phyloP scores from a whole-genome alignment of 30 jellyfish, hydroid and myxozoan genomes.

The Aurelia sp. region DNA sequence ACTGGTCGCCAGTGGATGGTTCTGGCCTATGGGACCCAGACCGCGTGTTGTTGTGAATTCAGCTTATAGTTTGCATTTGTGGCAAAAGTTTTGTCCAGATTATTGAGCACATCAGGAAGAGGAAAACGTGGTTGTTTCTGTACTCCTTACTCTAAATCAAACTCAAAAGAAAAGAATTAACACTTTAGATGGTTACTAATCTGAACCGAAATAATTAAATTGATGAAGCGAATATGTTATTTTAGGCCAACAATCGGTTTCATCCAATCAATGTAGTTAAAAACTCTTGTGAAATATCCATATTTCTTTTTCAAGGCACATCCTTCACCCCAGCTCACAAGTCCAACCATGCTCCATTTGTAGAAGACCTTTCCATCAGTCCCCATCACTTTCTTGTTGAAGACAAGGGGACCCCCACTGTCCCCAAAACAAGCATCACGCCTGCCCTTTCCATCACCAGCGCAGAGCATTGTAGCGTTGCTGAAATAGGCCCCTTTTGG shows the following conservation, averaged over 20 bases:
- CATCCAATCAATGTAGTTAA: slow-evolving; percentile 31
- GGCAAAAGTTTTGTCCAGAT: too few species aligned
- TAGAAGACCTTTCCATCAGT: not conserved
- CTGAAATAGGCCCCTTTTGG: slow-evolving; percentile 8
- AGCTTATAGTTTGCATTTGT: too few species aligned
- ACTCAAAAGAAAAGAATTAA: too few species aligned
- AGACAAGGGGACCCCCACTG: slow-evolving; percentile 67
- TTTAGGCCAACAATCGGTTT: slow-evolving; percentile 7
- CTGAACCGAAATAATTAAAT: too few species aligned
- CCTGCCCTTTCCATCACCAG: slow-evolving; percentile 55
- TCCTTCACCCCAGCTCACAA: slow-evolving; percentile 73
- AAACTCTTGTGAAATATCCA: slow-evolving; percentile 51
- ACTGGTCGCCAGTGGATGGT: too few species aligned
- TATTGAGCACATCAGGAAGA: too few species aligned
- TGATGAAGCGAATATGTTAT: too few species aligned
- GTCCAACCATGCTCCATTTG: slow-evolving; percentile 44
- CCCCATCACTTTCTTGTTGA: slow-evolving; percentile 2
- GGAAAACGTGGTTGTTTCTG: too few species aligned
- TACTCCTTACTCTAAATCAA: too few species aligned
- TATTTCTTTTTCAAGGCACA: slow-evolving; percentile 43
- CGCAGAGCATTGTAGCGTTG: slow-evolving; percentile 37
- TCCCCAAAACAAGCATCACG: slow-evolving; percentile 64
- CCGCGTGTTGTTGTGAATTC: too few species aligned
- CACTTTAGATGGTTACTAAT: too few species aligned
- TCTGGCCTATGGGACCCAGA: too few species aligned